Evolutionary conservation across 2,113 vertebrate genomes (phyloP), one percentile per base, ranked within the genome.

Genomic region (Corvus cornix): DNA sequence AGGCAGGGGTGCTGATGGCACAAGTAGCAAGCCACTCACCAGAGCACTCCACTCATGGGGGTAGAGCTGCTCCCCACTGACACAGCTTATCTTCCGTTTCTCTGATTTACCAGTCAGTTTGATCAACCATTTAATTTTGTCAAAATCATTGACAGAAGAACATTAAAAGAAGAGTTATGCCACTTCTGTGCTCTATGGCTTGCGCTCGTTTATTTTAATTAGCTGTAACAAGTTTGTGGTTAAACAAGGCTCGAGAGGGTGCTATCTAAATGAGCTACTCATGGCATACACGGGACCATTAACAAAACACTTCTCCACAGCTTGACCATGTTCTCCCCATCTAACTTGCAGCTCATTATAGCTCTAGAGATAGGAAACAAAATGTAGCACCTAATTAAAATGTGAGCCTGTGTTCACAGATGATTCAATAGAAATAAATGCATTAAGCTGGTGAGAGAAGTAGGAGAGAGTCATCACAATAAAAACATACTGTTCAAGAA

Each of bases 371-470:
- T 86, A 75, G 81, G 70, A 91, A 96, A 85, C 56, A 84, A 66
- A 92, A 95, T 83, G 70, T 88, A 95, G 87, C 70, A 92, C 74
- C 88, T 94, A 96, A 96, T 95, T 97, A 95, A 95, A 96, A 96
- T 87, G 85, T 95, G 33, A 94, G 79, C 58, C 48, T 67, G 20
- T 92, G 95, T 95, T 88, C 85, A 80, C 39, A 85, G 76, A 91
- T 81, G 51, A 92, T 70, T 96, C 88, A 89, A 78, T 59, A 87
- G 74, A 74, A 96, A 95, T 93, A 87, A 95, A 95, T 67, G 86
- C 64, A 76, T 93, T 94, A 84, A 78, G 43, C 66, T 90, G 20
- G 60, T 3, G 20, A 94, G 73, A 94, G 62, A 89, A 74, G 56
- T 52, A 79, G 72, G 39, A 87, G 70, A 84, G 39, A 88, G 39